These are phyloP conservation scores for Tromatobia lineatoria DNA, from an alignment of 2,888 invertebrate genomes.

Conservation along the genomic window DNA sequence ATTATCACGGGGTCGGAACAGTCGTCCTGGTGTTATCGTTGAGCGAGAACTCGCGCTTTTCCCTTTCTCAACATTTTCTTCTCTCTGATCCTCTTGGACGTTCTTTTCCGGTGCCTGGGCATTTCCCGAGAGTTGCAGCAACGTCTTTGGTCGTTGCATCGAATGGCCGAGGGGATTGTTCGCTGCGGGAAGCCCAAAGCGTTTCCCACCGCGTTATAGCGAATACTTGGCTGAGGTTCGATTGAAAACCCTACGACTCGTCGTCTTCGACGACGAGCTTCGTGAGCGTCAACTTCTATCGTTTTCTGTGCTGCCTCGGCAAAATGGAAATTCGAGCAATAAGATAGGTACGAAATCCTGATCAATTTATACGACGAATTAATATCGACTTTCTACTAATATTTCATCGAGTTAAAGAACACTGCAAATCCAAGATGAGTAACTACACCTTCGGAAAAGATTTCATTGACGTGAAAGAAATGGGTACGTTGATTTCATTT, in stretches of 20 bases:
- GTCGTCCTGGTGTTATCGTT: constrained; percentile 20
- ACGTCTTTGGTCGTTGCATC: constrained; percentile 4
- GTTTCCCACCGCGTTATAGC: constrained; percentile 13
- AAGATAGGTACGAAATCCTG: not conserved
- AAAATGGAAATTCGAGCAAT: constrained; percentile 29
- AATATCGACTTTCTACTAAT: constrained; percentile 18
- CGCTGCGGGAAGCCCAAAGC: not conserved
- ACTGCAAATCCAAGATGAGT: too few species aligned
- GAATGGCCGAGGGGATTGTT: constrained; percentile 22
- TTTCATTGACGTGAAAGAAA: too few species aligned
- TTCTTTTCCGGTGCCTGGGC: not conserved
- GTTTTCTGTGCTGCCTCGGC: not conserved
- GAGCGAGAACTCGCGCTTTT: constrained; percentile 11
- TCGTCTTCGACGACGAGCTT: constrained; percentile 17
- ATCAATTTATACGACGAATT: constrained; percentile 18
- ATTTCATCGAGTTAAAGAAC: not conserved
- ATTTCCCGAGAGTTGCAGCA: not conserved
- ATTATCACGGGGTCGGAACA: not conserved
- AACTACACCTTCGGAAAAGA: too few species aligned
- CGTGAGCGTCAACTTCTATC: constrained; percentile 18
- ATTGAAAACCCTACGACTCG: constrained; percentile 28
- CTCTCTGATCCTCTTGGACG: not conserved
- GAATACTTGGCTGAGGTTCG: not conserved
- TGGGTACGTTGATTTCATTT: too few species aligned
- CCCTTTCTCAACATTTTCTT: constrained; percentile 7